Conservation (phyloP, 2,113 vertebrate species). For the Lepus europaeus region DNA sequence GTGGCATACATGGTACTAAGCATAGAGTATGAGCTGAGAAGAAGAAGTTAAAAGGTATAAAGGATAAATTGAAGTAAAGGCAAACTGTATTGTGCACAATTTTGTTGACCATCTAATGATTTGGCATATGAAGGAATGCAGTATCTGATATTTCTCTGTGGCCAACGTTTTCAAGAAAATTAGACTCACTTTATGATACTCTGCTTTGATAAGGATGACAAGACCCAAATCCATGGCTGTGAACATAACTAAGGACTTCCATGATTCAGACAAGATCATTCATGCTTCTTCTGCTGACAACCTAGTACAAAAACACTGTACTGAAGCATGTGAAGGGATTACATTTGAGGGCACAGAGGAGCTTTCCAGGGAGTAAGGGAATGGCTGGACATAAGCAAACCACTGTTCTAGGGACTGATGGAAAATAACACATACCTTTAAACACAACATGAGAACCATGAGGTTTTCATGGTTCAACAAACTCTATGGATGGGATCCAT, state of each 20-base stretch:
- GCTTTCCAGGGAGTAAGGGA: neutral
- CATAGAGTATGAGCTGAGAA: neutral
- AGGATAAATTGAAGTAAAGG: neutral
- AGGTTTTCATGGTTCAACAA: neutral
- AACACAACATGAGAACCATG: neutral
- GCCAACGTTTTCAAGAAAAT: neutral
- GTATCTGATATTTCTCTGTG: neutral
- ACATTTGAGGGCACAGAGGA: neutral
- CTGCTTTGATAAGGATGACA: neutral
- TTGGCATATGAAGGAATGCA: neutral
- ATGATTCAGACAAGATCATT: neutral
- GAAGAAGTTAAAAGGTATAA: neutral
- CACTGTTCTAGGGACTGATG: neutral
- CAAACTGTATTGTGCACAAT: neutral
- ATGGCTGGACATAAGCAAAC: neutral
- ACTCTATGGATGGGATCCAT: neutral
- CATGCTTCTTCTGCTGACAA: neutral
- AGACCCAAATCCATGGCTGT: neutral
- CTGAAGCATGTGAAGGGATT: neutral
- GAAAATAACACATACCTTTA: neutral
- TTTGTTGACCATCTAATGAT: neutral
- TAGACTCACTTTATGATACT: neutral
- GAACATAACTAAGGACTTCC: neutral
- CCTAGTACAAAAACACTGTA: neutral
- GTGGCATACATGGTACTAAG: neutral